Conservation (phyloP, 2,888 invertebrate genomes). For the Steromphala cineraria region DNA sequence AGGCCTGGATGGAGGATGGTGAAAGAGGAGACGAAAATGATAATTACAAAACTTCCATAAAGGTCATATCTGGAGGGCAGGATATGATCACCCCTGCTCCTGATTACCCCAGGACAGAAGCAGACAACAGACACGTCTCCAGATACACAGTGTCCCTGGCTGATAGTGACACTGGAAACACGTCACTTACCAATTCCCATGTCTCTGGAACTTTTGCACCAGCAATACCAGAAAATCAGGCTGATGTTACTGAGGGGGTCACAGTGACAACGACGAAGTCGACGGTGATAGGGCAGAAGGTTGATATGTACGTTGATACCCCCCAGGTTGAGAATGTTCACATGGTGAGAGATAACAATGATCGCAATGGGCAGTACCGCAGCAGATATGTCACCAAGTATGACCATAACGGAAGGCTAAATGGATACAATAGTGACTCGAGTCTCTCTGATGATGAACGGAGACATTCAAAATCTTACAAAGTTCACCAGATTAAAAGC, state of each 20-base stretch:
- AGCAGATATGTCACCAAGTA: neutral
- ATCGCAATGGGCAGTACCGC: neutral
- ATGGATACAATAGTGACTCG: neutral
- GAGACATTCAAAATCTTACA: neutral
- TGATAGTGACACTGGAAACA: neutral
- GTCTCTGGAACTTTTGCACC: neutral
- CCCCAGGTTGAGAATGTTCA: slow-evolving; percentile 1
- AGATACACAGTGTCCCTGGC: neutral
- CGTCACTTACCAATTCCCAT: neutral
- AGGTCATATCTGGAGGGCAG: neutral
- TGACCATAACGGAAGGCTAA: neutral
- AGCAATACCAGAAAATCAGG: neutral
- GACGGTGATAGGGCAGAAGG: slow-evolving; percentile 32
- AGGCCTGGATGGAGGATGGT: slow-evolving; percentile 13
- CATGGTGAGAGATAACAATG: neutral
- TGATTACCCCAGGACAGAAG: neutral
- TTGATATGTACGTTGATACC: slow-evolving; percentile 35
- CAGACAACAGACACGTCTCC: neutral
- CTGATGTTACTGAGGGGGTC: neutral
- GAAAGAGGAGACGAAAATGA: neutral
- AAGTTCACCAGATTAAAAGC: neutral
- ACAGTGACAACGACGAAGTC: slow-evolving; percentile 10
- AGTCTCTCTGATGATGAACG: neutral
- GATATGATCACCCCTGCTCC: neutral
- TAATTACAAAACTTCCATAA: neutral